These are phyloP conservation scores for Trachelipus rathkii DNA, from an alignment of 1,140 invertebrate genomes.

Conservation along the genomic window DNA sequence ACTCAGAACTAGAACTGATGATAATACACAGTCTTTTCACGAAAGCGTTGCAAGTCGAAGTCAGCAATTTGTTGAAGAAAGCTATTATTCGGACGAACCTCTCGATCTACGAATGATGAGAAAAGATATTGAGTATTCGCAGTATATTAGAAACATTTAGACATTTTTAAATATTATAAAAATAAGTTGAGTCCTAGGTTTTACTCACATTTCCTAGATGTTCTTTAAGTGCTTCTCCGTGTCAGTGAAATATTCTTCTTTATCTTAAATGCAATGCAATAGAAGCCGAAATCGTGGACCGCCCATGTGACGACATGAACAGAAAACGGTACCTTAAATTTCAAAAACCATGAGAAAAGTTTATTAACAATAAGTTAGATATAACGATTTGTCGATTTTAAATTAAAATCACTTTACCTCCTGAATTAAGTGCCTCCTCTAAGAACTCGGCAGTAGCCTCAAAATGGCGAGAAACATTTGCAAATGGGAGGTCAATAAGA, in stretches of 20 bases:
- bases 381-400: not conserved
- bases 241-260: no score
- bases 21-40: slow-evolving; percentile 34
- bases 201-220: slow-evolving; percentile 55
- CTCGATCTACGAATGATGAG: slow-evolving; percentile 34
- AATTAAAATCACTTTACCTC: slow-evolving; percentile 59
- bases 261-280: slow-evolving; percentile 48
- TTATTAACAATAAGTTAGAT: no score
- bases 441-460: slow-evolving; percentile 73
- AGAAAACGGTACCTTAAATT: no score
- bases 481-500: slow-evolving; percentile 64
- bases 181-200: slow-evolving; percentile 42
- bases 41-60: slow-evolving; percentile 56
- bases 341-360: no score
- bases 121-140: not conserved
- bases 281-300: slow-evolving; percentile 75
- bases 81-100: slow-evolving; percentile 70
- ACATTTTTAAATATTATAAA: not conserved
- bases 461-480: slow-evolving; percentile 73
- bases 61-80: slow-evolving; percentile 71
- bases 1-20: slow-evolving; percentile 33
- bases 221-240: slow-evolving; percentile 63
- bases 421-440: slow-evolving; percentile 64
- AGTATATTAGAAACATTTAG: not conserved
- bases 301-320: slow-evolving; percentile 79